Conservation (phyloP, 2,888 invertebrate genomes). For the Eilema depressum region DNA sequence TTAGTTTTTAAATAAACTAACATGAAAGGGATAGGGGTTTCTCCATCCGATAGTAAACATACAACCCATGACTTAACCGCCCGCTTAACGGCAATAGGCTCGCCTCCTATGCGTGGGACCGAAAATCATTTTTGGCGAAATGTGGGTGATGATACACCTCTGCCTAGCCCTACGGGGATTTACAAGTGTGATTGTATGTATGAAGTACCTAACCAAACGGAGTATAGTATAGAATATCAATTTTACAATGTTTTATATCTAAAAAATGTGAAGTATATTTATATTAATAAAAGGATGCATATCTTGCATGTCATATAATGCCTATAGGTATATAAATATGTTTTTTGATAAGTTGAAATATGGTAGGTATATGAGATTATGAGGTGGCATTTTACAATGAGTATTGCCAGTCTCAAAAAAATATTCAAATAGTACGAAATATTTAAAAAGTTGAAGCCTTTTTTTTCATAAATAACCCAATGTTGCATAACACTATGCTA, state of each 20-base stretch:
- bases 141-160: too few species aligned
- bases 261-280: not conserved
- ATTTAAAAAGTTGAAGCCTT: constrained; percentile 52
- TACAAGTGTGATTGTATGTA: too few species aligned
- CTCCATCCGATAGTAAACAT: too few species aligned
- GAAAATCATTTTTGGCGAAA: too few species aligned
- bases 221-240: not conserved
- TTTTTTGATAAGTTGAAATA: constrained; percentile 24
- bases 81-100: too few species aligned
- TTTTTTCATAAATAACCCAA: constrained; percentile 3
- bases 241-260: not conserved
- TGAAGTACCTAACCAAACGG: too few species aligned
- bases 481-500: constrained; percentile 6
- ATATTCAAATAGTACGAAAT: constrained; percentile 34
- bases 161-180: too few species aligned
- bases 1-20: too few species aligned
- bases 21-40: too few species aligned
- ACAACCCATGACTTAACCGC: too few species aligned
- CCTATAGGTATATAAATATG: not conserved
- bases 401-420: constrained; percentile 75
- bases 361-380: constrained; percentile 57
- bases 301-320: not conserved
- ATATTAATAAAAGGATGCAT: not conserved
- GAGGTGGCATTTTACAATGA: constrained; percentile 76
- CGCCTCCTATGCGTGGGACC: too few species aligned